phyloP scores from a whole-genome alignment of 2,888 invertebrate genomes.

The Platypus cylindrus region DNA sequence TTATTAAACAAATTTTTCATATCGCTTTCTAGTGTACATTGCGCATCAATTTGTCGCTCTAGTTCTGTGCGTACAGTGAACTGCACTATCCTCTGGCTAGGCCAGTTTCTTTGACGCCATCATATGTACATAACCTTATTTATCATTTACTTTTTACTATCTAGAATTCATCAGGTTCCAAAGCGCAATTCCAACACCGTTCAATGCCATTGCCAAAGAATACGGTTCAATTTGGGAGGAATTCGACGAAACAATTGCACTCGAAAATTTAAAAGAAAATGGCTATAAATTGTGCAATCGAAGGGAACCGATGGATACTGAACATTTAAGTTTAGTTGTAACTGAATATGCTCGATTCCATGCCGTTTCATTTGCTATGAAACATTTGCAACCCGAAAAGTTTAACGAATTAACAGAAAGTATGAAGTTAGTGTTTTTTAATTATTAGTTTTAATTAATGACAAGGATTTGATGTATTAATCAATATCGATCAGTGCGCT shows the following conservation, averaged over 20 bases:
- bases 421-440: no score
- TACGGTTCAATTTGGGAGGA: slow-evolving; percentile 11
- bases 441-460: no score
- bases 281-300: slow-evolving; percentile 7
- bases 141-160: slow-evolving; percentile 1
- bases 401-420: slow-evolving; percentile 6
- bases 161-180: slow-evolving; percentile 8
- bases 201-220: slow-evolving; percentile 10
- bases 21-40: no score
- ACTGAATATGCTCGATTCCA: slow-evolving; percentile 11
- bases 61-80: no score
- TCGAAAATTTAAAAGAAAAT: slow-evolving; percentile 23
- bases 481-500: no score
- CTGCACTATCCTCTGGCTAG: no score
- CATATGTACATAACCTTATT: no score
- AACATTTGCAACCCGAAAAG: slow-evolving; percentile 6
- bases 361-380: slow-evolving; percentile 13
- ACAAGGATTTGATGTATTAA: no score
- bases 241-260: slow-evolving; percentile 17
- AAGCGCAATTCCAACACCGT: no score
- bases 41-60: no score
- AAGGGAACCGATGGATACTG: slow-evolving; percentile 8
- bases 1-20: no score
- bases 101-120: no score
- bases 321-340: slow-evolving; percentile 11